Base-by-base conservation (phyloP, 2,888 invertebrate species). In the Epirrhoe tristata region DNA sequence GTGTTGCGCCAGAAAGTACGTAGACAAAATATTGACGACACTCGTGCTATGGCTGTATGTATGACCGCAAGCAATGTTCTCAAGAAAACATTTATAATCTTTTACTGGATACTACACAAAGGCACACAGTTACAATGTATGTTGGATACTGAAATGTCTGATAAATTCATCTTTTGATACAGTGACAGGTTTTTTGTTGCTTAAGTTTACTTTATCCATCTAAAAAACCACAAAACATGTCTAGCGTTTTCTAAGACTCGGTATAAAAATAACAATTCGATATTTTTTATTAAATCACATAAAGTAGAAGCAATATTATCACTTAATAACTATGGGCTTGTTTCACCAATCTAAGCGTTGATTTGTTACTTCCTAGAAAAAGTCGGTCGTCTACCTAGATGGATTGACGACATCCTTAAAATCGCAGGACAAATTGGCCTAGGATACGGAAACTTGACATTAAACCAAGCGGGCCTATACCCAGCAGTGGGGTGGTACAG, bases 181-280 rank as follows among this genome's bases (percentile, higher is more conserved):
- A 52, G 43, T 52, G 16, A 54, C 34, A 60, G 3, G 50, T 34
- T 39, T 39, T 39, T 39, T 39, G 24, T 48, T 31, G n/a, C 24
- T 12, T 51, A 50, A 53, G 16, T 36, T 50, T 62, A 56, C 32
- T 36, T 50, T 62, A 56, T 61, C 53, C 56, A 51, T 31, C 16
- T 32, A 58, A 48, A 46, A 17, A 8, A 53, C 52, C 31, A 43
- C 51, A 62, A 50, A 51, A 57, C 57, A 56, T 32, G 31, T 63
- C 63, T 63, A 63, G 63, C 63, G 58, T 58, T 63, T 54, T 53
- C 63, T 63, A 63, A 58, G 43, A 57, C 12, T 24, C 7, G n/a
- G 16, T 17, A 57, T 34, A 32, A 54, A 61, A 12, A 53, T 34
- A 34, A 53, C 8, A 46, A 31, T 48, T 17, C 17, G 17, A 36